Conservation (phyloP, 2,888 invertebrate genomes). For the Plebejus anna region DNA sequence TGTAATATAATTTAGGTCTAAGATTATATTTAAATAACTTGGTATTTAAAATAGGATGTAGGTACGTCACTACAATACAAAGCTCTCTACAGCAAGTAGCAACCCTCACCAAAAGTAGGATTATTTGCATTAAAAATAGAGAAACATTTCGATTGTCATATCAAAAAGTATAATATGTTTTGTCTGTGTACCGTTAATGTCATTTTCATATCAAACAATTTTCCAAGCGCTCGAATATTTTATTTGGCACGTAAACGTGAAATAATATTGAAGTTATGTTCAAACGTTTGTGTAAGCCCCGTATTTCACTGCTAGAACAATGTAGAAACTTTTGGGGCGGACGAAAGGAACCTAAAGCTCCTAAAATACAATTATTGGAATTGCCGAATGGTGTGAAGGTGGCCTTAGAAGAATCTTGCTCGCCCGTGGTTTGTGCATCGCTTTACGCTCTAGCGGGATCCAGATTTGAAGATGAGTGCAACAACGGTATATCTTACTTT, state of each 20-base stretch:
- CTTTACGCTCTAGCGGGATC: constrained; percentile 56
- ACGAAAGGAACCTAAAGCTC: neutral
- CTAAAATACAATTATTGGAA: constrained; percentile 34
- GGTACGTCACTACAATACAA: no score
- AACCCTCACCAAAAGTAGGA: no score
- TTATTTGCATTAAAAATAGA: neutral
- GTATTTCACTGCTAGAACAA: neutral
- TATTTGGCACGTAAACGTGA: neutral
- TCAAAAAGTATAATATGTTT: neutral
- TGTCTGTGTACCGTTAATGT: neutral
- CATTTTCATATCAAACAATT: neutral
- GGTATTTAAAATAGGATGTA: no score
- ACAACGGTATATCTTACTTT: constrained; percentile 62
- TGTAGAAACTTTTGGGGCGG: neutral
- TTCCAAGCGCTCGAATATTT: neutral
- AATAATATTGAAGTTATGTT: constrained; percentile 1
- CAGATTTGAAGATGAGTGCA: constrained; percentile 51
- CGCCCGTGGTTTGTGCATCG: constrained; percentile 49
- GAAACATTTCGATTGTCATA: neutral
- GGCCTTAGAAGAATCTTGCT: constrained; percentile 48
- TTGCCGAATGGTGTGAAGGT: constrained; percentile 56
- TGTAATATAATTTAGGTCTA: no score
- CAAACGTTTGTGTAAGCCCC: neutral
- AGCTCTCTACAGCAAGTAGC: no score
- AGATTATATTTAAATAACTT: no score